Percentiles rank a stretch among this genome's conserved stretches.
Evolutionary conservation across 2,888 invertebrate species (phyloP).

Genomic region (Meghimatium bilineatum): DNA sequence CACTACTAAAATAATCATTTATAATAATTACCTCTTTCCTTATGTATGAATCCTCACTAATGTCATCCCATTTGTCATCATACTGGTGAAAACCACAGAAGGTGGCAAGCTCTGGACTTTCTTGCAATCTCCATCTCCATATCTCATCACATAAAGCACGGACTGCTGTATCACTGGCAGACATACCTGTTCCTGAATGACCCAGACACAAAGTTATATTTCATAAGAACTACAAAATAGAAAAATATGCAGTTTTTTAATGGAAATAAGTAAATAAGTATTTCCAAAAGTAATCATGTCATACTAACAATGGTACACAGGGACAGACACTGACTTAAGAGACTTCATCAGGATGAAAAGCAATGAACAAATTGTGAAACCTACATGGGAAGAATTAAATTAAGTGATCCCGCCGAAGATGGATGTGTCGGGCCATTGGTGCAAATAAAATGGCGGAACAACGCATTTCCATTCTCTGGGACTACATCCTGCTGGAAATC

Average conservation of each 20-base stretch:
- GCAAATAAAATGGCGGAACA: no score
- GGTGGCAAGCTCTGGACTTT: constrained; percentile 72
- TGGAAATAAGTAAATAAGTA: no score
- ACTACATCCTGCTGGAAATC: no score
- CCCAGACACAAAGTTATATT: background rate
- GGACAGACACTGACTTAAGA: no score
- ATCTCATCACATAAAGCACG: constrained; percentile 61
- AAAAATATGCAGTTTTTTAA: background rate
- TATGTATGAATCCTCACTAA: constrained; percentile 55
- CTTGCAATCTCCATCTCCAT: constrained; percentile 70
- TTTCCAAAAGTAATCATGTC: no score
- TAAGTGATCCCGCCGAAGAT: no score
- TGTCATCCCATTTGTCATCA: constrained; percentile 62
- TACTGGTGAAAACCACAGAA: constrained; percentile 63
- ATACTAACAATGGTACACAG: no score
- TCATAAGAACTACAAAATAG: background rate
- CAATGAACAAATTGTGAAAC: no score
- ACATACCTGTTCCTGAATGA: constrained; percentile 12
- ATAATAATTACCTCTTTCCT: constrained; percentile 50
- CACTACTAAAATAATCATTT: background rate
- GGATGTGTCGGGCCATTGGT: no score
- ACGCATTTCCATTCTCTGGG: no score
- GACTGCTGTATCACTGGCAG: constrained; percentile 44
- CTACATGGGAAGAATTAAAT: no score
- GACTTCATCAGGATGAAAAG: no score